These are phyloP conservation scores for Marmota monax DNA, from an alignment of 2,113 vertebrate genomes.

Conservation along the genomic window DNA sequence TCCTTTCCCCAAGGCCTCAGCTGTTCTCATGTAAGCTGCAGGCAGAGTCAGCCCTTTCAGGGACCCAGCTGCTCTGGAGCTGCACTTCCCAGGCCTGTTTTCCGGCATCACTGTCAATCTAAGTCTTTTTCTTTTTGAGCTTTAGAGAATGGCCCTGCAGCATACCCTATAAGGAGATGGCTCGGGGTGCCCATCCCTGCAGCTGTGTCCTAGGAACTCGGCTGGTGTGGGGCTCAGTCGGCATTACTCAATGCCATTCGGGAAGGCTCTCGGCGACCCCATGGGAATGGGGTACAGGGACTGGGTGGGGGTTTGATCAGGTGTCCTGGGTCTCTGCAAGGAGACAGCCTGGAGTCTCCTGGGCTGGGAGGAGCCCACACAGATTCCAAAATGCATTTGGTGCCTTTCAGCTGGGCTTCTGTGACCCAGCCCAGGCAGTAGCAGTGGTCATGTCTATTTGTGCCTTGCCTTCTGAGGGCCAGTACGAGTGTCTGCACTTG, in stretches of 20 bases:
- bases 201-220: conserved; percentile 46
- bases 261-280: background rate
- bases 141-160: background rate
- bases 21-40: background rate
- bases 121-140: background rate
- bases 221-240: conserved; percentile 14
- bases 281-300: background rate
- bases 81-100: conserved; percentile 22
- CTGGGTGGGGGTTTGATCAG: background rate
- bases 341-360: background rate
- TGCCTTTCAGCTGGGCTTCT: background rate
- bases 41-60: background rate
- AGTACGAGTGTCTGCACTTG: background rate
- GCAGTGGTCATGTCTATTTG: background rate
- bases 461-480: background rate
- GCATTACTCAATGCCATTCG: background rate
- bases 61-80: background rate
- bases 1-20: background rate
- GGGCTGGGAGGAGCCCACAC: background rate
- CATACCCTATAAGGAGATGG: conserved; percentile 78
- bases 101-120: background rate
- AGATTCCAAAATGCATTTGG: background rate
- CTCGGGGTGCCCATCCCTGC: conserved; percentile 1
- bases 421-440: background rate
- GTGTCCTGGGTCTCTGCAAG: background rate